These are phyloP conservation scores for Dipus sagitta DNA, from an alignment of 2,797 vertebrate genomes.

Conservation along the genomic window DNA sequence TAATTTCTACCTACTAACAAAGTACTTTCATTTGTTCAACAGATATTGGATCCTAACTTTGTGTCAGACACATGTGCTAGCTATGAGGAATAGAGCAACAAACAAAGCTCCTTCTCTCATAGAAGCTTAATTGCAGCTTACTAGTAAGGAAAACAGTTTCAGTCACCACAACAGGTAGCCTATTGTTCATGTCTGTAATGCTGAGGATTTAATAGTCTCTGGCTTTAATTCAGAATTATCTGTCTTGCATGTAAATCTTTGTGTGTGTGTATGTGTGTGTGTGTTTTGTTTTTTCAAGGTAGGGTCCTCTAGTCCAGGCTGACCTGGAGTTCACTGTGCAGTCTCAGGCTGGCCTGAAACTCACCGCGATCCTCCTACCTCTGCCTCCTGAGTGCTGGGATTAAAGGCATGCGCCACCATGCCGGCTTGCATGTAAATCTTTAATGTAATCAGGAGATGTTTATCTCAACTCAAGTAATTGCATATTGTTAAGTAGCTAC, in stretches of 20 bases:
- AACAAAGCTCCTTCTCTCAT: not conserved
- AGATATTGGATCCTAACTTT: not conserved
- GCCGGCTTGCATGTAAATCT: not conserved
- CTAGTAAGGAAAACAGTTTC: not conserved
- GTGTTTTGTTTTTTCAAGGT: no score
- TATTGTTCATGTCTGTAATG: not conserved
- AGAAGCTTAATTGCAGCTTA: not conserved
- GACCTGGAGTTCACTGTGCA: no score
- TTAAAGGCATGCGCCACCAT: no score
- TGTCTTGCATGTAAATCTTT: not conserved
- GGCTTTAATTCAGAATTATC: conserved; percentile 50
- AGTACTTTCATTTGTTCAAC: conserved; percentile 46
- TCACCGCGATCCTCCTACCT: no score
- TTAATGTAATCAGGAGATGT: conserved; percentile 57
- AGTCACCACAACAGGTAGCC: not conserved
- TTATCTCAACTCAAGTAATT: conserved; percentile 58
- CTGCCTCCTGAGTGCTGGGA: no score
- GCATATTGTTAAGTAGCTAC: conserved; percentile 55
- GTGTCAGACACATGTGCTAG: not conserved
- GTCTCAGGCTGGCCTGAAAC: no score
- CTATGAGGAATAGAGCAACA: not conserved
- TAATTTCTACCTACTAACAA: conserved; percentile 2
- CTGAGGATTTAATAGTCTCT: conserved; percentile 15
- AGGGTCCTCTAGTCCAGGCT: no score
- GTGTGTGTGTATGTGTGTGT: no score